phyloP scores from a whole-genome alignment of 2,888 invertebrate genomes.

The Pandemis corylana region DNA sequence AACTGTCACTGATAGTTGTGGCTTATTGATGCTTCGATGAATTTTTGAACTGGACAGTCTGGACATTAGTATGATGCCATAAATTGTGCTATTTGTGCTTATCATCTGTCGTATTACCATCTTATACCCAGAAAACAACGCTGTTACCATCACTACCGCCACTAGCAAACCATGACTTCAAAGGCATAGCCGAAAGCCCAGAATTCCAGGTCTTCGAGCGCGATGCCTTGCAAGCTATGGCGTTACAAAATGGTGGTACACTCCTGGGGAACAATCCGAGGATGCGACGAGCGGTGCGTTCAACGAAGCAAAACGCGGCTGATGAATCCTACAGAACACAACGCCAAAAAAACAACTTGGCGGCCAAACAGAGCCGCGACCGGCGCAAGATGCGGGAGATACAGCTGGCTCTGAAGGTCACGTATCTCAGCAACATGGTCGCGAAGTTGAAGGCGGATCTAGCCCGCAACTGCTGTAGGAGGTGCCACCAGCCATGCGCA shows the following conservation, averaged over 20 bases:
- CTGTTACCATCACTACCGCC: slow-evolving; percentile 47
- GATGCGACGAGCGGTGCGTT: slow-evolving; percentile 84
- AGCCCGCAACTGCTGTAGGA: slow-evolving; percentile 52
- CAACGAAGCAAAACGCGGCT: slow-evolving; percentile 65
- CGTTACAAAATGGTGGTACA: slow-evolving; percentile 83
- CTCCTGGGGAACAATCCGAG: slow-evolving; percentile 86
- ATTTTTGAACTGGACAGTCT: slow-evolving; percentile 36
- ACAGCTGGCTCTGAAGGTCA: slow-evolving; percentile 94
- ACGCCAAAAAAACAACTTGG: slow-evolving; percentile 95
- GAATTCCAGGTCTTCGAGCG: slow-evolving; percentile 89
- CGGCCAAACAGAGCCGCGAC: slow-evolving; percentile 97
- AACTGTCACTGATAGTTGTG: slow-evolving; percentile 52
- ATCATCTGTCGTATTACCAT: too few relatives aligned
- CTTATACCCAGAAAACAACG: too few relatives aligned
- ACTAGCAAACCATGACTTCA: slow-evolving; percentile 48
- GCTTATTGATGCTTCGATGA: slow-evolving; percentile 50
- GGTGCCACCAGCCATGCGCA: too few relatives aligned
- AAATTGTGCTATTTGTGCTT: too few relatives aligned
- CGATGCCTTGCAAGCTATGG: slow-evolving; percentile 87
- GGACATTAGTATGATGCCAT: slow-evolving; percentile 29
- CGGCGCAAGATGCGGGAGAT: slow-evolving; percentile 96
- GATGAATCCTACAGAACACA: slow-evolving; percentile 95
- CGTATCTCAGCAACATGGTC: slow-evolving; percentile 86
- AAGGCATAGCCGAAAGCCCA: slow-evolving; percentile 71
- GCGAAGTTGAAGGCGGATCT: slow-evolving; percentile 58